These are phyloP conservation scores for Aurelia aurita complex sp. Pacific DNA, from an alignment of 30 jellyfish, hydroid and myxozoan genomes.

Conservation along the genomic window DNA sequence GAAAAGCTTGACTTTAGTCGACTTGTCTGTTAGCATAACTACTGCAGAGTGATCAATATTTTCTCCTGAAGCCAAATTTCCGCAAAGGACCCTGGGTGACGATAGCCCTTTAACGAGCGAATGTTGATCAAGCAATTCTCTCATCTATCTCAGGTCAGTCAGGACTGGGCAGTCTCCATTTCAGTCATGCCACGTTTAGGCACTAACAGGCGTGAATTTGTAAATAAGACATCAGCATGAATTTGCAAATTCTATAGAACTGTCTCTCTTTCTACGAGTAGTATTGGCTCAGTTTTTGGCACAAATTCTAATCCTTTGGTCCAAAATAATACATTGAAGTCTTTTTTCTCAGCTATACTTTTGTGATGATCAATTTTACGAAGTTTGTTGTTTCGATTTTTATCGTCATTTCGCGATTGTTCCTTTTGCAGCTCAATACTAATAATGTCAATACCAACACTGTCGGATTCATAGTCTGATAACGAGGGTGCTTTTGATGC, in stretches of 20 bases:
- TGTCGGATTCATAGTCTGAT: conserved; percentile 48
- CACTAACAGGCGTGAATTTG: no score
- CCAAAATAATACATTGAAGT: neutral
- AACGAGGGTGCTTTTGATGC: conserved; percentile 4
- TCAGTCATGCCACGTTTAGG: no score
- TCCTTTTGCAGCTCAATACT: neutral
- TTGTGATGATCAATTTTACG: neutral
- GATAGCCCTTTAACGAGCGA: no score
- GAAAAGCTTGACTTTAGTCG: no score
- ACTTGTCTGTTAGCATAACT: no score
- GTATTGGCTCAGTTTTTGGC: neutral
- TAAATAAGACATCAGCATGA: no score
- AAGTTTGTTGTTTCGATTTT: neutral
- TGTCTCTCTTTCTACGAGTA: neutral
- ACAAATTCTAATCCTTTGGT: neutral
- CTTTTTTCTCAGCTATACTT: neutral
- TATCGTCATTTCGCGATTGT: neutral
- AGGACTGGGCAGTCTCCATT: no score
- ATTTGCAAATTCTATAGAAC: neutral
- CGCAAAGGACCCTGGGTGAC: no score
- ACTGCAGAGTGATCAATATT: no score
- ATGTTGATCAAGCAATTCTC: no score
- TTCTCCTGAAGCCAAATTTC: no score
- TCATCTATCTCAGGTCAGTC: no score
- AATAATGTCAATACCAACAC: neutral